These are phyloP conservation scores for Ophioninae sp. DNA, from an alignment of 2,888 invertebrate species.

Conservation along the genomic window DNA sequence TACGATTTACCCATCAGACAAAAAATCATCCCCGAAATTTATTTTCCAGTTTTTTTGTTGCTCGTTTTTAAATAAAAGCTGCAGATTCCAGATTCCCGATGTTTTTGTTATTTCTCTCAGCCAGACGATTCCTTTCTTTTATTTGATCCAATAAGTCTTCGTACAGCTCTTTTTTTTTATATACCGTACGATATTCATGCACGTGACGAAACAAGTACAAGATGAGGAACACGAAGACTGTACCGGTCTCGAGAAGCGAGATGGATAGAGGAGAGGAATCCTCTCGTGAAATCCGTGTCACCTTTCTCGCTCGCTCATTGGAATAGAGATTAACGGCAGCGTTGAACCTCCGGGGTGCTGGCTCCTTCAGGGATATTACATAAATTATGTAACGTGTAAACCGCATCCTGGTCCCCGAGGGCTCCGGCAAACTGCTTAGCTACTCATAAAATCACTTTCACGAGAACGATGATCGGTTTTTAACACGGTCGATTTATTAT, in stretches of 20 bases:
- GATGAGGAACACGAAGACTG: constrained; percentile 22
- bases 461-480: constrained; percentile 52
- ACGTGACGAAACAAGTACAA: constrained; percentile 58
- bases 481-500: constrained; percentile 56
- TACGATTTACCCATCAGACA: too few relatives aligned
- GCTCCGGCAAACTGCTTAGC: constrained; percentile 48
- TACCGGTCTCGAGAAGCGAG: constrained; percentile 21
- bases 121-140: constrained; percentile 15
- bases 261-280: constrained; percentile 37
- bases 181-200: constrained; percentile 55
- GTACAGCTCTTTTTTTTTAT: constrained; percentile 17
- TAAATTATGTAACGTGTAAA: constrained; percentile 59
- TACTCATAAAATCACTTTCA: constrained; percentile 59
- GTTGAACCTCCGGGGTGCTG: constrained; percentile 59
- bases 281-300: constrained; percentile 27
- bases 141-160: background rate
- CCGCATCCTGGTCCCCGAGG: constrained; percentile 31
- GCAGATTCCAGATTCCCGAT: constrained; percentile 59
- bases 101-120: constrained; percentile 41
- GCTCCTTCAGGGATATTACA: constrained; percentile 57
- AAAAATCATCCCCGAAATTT: too few relatives aligned
- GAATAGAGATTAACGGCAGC: constrained; percentile 60
- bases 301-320: constrained; percentile 25
- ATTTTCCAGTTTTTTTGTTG: constrained; percentile 9
- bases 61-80: constrained; percentile 58